Conservation (phyloP, 2,797 vertebrate species). For the Lutra lutra region DNA sequence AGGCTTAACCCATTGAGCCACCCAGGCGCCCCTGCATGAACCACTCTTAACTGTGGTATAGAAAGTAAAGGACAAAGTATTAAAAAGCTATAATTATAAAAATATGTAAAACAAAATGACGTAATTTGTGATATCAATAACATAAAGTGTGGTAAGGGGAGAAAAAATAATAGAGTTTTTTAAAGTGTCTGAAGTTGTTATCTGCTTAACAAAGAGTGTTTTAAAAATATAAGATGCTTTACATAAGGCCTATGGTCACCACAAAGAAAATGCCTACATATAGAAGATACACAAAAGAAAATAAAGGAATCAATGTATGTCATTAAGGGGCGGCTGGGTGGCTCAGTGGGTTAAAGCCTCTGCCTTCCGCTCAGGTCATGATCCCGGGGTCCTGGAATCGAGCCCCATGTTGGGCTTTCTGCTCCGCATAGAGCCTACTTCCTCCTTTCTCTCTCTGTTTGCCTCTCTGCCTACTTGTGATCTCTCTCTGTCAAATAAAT, state of each 20-base stretch:
- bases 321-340: not conserved
- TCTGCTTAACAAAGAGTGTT: not conserved
- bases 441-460: too few species aligned
- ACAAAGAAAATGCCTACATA: not conserved
- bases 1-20: too few species aligned
- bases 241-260: not conserved
- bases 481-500: too few species aligned
- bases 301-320: not conserved
- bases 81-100: not conserved
- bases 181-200: not conserved
- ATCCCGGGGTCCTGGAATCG: too few species aligned
- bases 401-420: too few species aligned
- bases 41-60: not conserved
- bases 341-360: too few species aligned
- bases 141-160: not conserved
- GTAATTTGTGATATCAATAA: not conserved
- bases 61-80: not conserved
- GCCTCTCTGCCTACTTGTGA: too few species aligned
- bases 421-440: too few species aligned
- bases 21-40: not conserved
- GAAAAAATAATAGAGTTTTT: not conserved
- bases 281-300: not conserved
- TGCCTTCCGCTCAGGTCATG: too few species aligned
- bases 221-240: not conserved
- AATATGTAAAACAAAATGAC: not conserved